A percentile compares a stretch with the other conserved stretches of the same genome.
Conservation (phyloP, 1,140 invertebrate species). For the Drosophila orena region DNA sequence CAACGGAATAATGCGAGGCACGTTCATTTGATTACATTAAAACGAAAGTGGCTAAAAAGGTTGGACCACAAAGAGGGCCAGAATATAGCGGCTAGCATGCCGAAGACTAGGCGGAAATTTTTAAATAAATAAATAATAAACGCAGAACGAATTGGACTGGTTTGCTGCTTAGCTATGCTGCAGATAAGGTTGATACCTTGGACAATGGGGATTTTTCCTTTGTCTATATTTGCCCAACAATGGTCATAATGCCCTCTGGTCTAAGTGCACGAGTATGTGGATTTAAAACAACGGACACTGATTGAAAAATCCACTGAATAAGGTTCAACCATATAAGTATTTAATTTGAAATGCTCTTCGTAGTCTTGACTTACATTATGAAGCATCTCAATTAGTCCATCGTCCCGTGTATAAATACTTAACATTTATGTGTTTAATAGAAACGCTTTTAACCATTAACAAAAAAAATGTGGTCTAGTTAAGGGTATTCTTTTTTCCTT, state of each 20-base stretch:
- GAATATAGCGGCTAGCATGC: slow-evolving; percentile 1
- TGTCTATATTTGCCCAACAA: slow-evolving; percentile 16
- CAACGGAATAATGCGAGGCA: slow-evolving; percentile 77
- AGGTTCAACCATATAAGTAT: neutral
- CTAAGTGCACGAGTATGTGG: neutral
- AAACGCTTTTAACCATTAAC: neutral
- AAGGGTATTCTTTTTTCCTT: neutral
- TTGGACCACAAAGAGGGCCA: slow-evolving; percentile 44
- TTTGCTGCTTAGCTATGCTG: slow-evolving; percentile 42
- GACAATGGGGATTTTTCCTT: slow-evolving; percentile 26
- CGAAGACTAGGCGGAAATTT: slow-evolving; percentile 60
- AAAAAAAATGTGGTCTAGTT: neutral
- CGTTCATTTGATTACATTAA: slow-evolving; percentile 84
- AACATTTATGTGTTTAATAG: no score
- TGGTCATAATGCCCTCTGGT: neutral
- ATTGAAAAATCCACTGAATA: slow-evolving; percentile 2
- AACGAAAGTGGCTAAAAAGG: slow-evolving; percentile 83
- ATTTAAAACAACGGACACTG: neutral
- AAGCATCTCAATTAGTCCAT: neutral
- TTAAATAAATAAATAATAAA: slow-evolving; percentile 83
- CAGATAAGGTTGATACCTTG: slow-evolving; percentile 38
- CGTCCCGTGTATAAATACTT: neutral
- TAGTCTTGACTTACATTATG: neutral
- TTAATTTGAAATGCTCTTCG: neutral
- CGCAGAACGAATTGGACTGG: slow-evolving; percentile 25